Conservation (phyloP, 2,113 vertebrate species). For the Oryzias woworae region DNA sequence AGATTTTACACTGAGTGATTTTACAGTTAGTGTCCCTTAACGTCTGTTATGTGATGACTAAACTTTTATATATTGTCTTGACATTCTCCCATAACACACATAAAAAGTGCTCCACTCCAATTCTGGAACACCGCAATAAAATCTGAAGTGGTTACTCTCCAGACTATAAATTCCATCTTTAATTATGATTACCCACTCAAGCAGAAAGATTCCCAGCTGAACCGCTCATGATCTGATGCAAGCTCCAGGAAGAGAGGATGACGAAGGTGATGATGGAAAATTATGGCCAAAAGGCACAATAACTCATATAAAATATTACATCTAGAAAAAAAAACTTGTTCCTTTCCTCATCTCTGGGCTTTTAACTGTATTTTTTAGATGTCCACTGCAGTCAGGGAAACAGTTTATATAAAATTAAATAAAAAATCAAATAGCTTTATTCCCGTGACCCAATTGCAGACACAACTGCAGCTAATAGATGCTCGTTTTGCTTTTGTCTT, state of each 20-base stretch:
- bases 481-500: slow-evolving; percentile 22
- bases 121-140: slow-evolving; percentile 53
- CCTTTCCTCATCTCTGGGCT: too few species aligned
- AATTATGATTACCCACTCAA: slow-evolving; percentile 56
- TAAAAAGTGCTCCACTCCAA: not conserved
- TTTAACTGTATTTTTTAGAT: too few species aligned
- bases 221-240: slow-evolving; percentile 25
- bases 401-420: not conserved
- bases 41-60: slow-evolving; percentile 10
- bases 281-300: not conserved
- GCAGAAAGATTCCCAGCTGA: slow-evolving; percentile 39
- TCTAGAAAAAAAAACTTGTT: not conserved
- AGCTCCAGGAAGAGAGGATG: slow-evolving; percentile 12
- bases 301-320: not conserved
- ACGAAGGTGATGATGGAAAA: slow-evolving; percentile 24
- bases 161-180: slow-evolving; percentile 54
- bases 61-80: slow-evolving; percentile 36
- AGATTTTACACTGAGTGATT: not conserved
- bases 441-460: slow-evolving; percentile 22
- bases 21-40: not conserved
- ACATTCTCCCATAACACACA: slow-evolving; percentile 9
- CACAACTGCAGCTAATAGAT: slow-evolving; percentile 18
- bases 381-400: not conserved
- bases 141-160: slow-evolving; percentile 41
- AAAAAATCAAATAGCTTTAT: not conserved